These are phyloP conservation scores for Porites divaricata DNA, from an alignment of 92 coral and sea anemone genomes.

Conservation along the genomic window DNA sequence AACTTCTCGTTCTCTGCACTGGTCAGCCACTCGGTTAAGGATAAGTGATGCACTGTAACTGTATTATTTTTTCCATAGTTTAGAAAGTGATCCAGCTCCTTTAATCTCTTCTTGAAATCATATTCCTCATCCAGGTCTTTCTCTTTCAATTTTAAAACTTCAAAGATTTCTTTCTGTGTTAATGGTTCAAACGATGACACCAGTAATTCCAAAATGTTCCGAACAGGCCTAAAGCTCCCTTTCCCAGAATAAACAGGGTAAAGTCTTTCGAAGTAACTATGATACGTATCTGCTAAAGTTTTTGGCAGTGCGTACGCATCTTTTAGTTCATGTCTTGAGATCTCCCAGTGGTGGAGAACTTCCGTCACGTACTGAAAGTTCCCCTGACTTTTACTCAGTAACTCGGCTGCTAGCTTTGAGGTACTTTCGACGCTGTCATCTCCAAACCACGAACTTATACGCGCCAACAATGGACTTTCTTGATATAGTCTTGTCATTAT, in stretches of 20 bases:
- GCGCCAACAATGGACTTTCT: background rate
- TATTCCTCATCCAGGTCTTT: constrained; percentile 22
- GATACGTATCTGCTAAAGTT: constrained; percentile 2
- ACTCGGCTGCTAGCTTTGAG: constrained; percentile 2
- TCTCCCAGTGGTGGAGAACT: constrained; percentile 44
- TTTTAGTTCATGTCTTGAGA: background rate
- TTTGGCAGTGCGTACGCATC: constrained; percentile 2
- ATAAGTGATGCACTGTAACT: constrained; percentile 49
- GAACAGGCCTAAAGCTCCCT: constrained; percentile 34
- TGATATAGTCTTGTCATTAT: constrained; percentile 23
- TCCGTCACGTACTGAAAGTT: constrained; percentile 73
- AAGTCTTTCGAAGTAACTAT: constrained; percentile 29
- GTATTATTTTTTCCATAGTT: constrained; percentile 41
- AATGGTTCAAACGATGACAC: constrained; percentile 64
- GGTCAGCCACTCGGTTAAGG: constrained; percentile 67
- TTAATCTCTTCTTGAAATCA: constrained; percentile 15
- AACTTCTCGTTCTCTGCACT: constrained; percentile 30
- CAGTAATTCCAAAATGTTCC: constrained; percentile 64
- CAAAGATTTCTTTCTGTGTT: constrained; percentile 37
- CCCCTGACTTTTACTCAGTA: constrained; percentile 73
- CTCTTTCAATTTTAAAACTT: constrained; percentile 38
- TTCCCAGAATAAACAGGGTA: background rate
- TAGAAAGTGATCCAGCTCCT: constrained; percentile 31
- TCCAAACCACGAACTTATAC: constrained; percentile 11
- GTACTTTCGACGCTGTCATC: background rate